Conservation (phyloP, 1,140 invertebrate species). For the Drosophila tsacasi region DNA sequence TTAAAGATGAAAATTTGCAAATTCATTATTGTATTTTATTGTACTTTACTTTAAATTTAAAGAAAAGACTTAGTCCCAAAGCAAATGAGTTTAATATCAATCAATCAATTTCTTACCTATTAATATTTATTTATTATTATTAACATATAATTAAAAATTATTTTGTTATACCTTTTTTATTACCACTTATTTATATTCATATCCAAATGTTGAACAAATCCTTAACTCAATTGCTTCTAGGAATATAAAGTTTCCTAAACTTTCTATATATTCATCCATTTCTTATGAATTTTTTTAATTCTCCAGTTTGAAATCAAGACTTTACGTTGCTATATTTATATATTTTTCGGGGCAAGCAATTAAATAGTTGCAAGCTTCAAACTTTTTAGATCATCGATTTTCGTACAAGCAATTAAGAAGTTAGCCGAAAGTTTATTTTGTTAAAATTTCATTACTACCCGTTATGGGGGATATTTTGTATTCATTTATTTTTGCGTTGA, state of each 20-base stretch:
- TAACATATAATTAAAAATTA: no score
- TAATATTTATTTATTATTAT: no score
- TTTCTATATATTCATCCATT: no score
- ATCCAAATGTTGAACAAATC: neutral
- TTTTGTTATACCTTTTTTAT: no score
- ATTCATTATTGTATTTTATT: no score
- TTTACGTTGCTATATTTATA: neutral
- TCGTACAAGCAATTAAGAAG: slow-evolving; percentile 9
- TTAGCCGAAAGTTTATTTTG: slow-evolving; percentile 11
- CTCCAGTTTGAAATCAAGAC: neutral
- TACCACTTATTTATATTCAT: no score
- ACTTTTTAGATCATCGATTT: slow-evolving; percentile 10
- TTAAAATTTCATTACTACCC: slow-evolving; percentile 8
- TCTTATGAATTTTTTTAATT: neutral
- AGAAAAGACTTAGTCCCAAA: no score
- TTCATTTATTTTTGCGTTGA: slow-evolving; percentile 2
- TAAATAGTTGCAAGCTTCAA: slow-evolving; percentile 5
- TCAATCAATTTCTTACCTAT: neutral
- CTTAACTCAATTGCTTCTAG: neutral
- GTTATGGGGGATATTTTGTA: slow-evolving; percentile 1
- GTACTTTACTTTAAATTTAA: no score
- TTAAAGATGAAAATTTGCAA: no score
- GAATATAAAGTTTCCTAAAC: neutral
- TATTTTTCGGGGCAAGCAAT: neutral
- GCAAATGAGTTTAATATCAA: neutral